phyloP scores from a whole-genome alignment of 1,140 invertebrate genomes.

The Eubasilissa regina region DNA sequence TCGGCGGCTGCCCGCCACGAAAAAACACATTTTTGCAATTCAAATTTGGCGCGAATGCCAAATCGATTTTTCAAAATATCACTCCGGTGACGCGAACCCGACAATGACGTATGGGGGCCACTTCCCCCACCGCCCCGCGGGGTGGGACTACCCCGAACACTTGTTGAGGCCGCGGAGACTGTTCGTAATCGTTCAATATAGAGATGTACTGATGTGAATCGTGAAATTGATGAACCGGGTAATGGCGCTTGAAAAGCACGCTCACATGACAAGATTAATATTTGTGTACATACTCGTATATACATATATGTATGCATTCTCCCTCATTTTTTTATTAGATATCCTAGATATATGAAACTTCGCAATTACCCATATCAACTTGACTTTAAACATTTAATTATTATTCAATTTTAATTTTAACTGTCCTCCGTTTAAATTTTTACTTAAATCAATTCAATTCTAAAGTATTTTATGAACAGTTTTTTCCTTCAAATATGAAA shows the following conservation, averaged over 20 bases:
- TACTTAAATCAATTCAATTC: too few species aligned
- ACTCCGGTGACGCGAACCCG: slow-evolving; percentile 42
- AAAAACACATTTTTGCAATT: slow-evolving; percentile 53
- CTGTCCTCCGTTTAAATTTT: too few species aligned
- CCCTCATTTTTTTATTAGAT: too few species aligned
- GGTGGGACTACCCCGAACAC: slow-evolving; percentile 39
- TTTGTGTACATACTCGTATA: too few species aligned
- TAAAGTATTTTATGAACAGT: too few species aligned
- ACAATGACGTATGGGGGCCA: slow-evolving; percentile 45
- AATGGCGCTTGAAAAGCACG: slow-evolving; percentile 19
- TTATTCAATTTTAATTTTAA: too few species aligned
- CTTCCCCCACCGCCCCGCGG: not conserved
- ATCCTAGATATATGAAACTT: too few species aligned
- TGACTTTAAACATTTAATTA: too few species aligned
- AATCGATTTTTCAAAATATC: slow-evolving; percentile 55
- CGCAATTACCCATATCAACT: too few species aligned
- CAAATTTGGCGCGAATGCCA: slow-evolving; percentile 48
- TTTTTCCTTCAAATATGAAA: too few species aligned
- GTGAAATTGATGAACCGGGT: slow-evolving; percentile 34
- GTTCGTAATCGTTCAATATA: slow-evolving; percentile 20
- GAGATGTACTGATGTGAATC: slow-evolving; percentile 23
- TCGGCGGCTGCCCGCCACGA: slow-evolving; percentile 21
- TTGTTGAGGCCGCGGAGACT: slow-evolving; percentile 36
- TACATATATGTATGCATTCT: too few species aligned
- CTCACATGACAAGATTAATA: not conserved